Evolutionary conservation across 1,140 invertebrate genomes (phyloP), one percentile per base, ranked within the genome.

Genomic region (Lepidotrigona ventralis): DNA sequence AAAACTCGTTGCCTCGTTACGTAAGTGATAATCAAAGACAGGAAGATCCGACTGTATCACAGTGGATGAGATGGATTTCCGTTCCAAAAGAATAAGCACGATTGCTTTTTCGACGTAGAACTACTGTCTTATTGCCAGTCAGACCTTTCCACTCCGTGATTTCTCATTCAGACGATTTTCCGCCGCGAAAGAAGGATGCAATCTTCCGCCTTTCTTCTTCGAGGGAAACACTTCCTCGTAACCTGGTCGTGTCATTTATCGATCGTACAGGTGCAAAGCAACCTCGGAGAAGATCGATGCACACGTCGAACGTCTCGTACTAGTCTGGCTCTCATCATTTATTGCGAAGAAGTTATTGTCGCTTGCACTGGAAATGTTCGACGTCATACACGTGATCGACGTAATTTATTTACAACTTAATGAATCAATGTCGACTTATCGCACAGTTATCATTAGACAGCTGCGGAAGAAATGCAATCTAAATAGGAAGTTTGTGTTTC

Each of bases 251-350:
- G 72, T 76, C 73, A 81, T 77, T 86, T 84, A 88, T 88, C 86
- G 87, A 89, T 76, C 79, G 66, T 60, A 84, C 85, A 86, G 72
- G 78, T 84, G 79, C 54, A 84, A 63, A 58, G 54, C 68, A 70
- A 79, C 63, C 75, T 39, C 60, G 64, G 69, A 82, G 78, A 84
- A 60, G 84, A 89, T 83, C 72, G 75, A 76, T 81, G 51, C 64
- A 54, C 23, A 54, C 26, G 56, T 68, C 72, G 83, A 58, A 17
- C 83, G 76, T 79, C 71, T 73, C 21, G 23, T n/a, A 33, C 33
- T 33, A 33, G 33, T 33, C 33, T 33, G 33, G 33, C 33, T 33
- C 33, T 33, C 33, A 33, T 33, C 33, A 64, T 78, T 69, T 64
- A 39, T 33, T 0, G n/a, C 54, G 17, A 3, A 46, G 39, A 71